Base-by-base conservation (phyloP, 2,113 vertebrate species). In the Pandion haliaetus region DNA sequence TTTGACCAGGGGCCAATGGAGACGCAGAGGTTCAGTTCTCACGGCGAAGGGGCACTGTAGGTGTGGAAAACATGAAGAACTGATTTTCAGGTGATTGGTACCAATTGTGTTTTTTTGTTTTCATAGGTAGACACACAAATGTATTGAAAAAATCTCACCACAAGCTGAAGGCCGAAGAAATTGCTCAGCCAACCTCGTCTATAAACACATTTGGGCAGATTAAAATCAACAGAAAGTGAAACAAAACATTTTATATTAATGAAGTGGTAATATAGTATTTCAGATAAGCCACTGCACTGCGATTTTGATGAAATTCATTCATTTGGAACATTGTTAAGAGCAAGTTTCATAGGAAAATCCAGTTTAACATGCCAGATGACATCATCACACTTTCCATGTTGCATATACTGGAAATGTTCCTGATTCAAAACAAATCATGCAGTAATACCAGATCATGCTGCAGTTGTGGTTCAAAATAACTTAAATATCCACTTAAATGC, bases 1-100 rank as follows among this genome's bases (percentile, higher is more conserved):
- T 14, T 15, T 18, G 32, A n/a, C 26, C 16, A 3, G 44, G 21
- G 17, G 32, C 24, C 14, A 17, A 20, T 0, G 0, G 23, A 6
- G 14, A 11, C 14, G 19, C 50, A 11, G 45, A 36, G 40, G 12
- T 14, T 70, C 62, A 17, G 17, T 44, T 28, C 26, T 49, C 31
- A 23, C 50, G n/a, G 38, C 3, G 1, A 47, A 50, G 17, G 38
- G 18, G 13, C 28, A 24, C 23, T 25, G 8, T 40, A 29, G n/a
- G 34, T 13, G 5, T 5, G 2, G 50, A n/a, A 76, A 54, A 5
- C 0, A 4, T 10, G 40, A 38, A 45, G 49, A 86, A 40, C 29
- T 28, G 3, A 13, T n/a, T 58, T 19, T 24, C 29, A 81, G 18
- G 5, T 28, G 12, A 42, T 45, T 81, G 31, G 47, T 29, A 40